These are phyloP conservation scores for Cryptocephalus moraei DNA, from an alignment of 2,888 invertebrate species.

Conservation along the genomic window DNA sequence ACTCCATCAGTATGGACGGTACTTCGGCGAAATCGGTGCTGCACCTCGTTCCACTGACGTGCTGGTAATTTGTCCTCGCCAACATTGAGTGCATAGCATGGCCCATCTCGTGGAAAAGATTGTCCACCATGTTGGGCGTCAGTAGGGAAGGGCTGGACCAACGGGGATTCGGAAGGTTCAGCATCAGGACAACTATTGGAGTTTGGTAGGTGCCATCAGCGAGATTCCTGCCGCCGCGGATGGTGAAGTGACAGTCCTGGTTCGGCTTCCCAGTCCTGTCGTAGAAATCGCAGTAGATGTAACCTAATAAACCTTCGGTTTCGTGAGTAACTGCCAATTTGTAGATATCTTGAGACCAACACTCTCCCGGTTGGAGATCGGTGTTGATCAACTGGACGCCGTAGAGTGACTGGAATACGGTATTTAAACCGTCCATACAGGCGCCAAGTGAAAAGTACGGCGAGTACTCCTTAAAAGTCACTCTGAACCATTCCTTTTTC, in stretches of 20 bases:
- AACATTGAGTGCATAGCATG: constrained; percentile 99
- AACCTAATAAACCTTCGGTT: constrained; percentile 69
- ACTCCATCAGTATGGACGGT: constrained; percentile 98
- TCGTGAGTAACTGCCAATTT: constrained; percentile 87
- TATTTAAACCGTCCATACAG: constrained; percentile 95
- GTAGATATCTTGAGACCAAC: constrained; percentile 64
- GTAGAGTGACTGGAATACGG: constrained; percentile 73
- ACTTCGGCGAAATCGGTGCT: constrained; percentile 98
- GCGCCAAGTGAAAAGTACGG: constrained; percentile 86
- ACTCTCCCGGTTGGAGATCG: constrained; percentile 65
- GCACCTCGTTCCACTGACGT: constrained; percentile 94
- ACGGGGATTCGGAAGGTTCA: constrained; percentile 71
- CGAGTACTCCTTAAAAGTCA: constrained; percentile 56
- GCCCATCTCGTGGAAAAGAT: constrained; percentile 97
- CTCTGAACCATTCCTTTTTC: constrained; percentile 56
- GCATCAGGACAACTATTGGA: constrained; percentile 87
- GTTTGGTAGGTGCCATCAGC: constrained; percentile 76
- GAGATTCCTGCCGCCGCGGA: constrained; percentile 79
- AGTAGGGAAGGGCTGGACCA: constrained; percentile 71
- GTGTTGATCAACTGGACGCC: constrained; percentile 68
- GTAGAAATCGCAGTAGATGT: constrained; percentile 74
- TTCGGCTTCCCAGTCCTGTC: constrained; percentile 84
- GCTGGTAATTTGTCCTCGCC: constrained; percentile 89
- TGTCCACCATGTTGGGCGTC: constrained; percentile 79
- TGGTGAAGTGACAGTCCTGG: constrained; percentile 99